Evolutionary conservation across 1,140 invertebrate genomes (phyloP).

Genomic region (Adelges cooleyi): DNA sequence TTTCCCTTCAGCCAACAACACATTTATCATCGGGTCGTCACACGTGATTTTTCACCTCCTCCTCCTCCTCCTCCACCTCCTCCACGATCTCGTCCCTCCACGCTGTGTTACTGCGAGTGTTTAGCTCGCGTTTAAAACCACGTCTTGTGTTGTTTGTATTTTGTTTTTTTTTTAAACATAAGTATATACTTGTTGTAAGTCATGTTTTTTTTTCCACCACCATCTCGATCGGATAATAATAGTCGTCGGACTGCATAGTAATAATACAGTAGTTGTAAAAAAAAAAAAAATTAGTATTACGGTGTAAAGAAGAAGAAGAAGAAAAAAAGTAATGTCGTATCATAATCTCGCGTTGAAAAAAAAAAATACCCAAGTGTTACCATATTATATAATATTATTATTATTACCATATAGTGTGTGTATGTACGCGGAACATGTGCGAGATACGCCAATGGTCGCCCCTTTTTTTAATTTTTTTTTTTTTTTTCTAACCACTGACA

Average conservation of each 20-base stretch:
- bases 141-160: neutral
- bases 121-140: conserved; percentile 25
- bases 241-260: conserved; percentile 13
- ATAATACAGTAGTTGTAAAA: no score
- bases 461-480: neutral
- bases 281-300: neutral
- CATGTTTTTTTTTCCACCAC: neutral
- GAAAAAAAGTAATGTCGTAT: neutral
- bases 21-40: conserved; percentile 15
- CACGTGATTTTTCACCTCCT: conserved; percentile 24
- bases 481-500: conserved; percentile 1
- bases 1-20: no score
- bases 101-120: conserved; percentile 12
- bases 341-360: neutral
- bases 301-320: neutral
- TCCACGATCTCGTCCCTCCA: neutral
- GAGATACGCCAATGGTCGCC: conserved; percentile 19
- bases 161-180: conserved; percentile 2
- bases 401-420: no score
- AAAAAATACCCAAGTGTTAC: conserved; percentile 11
- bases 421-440: conserved; percentile 11
- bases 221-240: conserved; percentile 28
- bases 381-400: neutral
- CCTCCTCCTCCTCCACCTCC: neutral
- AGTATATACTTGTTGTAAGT: no score